These are phyloP conservation scores for Amitus sp. DNA, from an alignment of 2,888 invertebrate genomes.

Conservation along the genomic window DNA sequence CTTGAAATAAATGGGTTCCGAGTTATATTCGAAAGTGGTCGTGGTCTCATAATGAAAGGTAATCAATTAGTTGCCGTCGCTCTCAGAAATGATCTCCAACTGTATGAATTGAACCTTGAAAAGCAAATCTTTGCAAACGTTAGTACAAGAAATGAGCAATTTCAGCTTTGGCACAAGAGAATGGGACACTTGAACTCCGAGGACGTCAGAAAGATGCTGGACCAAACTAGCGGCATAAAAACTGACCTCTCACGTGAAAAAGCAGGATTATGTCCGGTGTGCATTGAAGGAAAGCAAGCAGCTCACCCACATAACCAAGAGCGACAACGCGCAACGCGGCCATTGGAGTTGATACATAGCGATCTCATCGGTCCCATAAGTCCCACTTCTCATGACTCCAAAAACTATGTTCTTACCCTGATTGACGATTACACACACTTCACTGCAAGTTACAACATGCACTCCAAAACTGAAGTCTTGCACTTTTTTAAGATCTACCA, in stretches of 20 bases:
- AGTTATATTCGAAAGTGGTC: conserved; percentile 43
- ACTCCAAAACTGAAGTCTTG: conserved; percentile 5
- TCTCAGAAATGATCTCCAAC: conserved; percentile 11
- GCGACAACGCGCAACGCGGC: conserved; percentile 29
- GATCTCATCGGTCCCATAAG: conserved; percentile 6
- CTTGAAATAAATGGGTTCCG: conserved; percentile 40
- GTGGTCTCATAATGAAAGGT: conserved; percentile 35
- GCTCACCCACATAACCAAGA: conserved; percentile 11
- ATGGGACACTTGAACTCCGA: conserved; percentile 34
- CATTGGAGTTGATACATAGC: conserved; percentile 34
- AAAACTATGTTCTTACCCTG: conserved; percentile 9
- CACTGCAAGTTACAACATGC: conserved; percentile 7
- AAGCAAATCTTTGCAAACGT: not conserved
- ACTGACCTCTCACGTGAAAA: conserved; percentile 18
- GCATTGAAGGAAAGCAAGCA: conserved; percentile 39
- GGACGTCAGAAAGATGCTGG: conserved; percentile 15
- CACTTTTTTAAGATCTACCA: conserved; percentile 8
- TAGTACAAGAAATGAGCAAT: not conserved
- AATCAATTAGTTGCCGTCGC: conserved; percentile 18
- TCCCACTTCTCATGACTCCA: not conserved
- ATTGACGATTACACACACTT: conserved; percentile 19
- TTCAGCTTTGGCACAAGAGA: conserved; percentile 28
- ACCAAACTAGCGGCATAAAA: conserved; percentile 21
- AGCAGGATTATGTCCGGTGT: conserved; percentile 19
- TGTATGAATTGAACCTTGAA: conserved; percentile 13